phyloP scores from a whole-genome alignment of 2,113 vertebrate genomes.

The Varanus salvator region DNA sequence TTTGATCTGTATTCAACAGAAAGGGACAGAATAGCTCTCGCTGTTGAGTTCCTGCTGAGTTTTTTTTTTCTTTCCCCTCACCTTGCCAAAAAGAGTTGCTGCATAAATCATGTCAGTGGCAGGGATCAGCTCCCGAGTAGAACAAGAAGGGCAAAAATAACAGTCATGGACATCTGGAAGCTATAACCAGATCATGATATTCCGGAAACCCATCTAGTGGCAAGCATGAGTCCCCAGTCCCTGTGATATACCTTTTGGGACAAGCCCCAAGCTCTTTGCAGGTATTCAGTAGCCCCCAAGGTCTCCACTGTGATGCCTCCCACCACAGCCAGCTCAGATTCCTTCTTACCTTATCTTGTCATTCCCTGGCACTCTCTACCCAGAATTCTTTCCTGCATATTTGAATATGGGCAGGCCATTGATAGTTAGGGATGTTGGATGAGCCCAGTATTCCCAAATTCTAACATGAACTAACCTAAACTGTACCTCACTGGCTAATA shows the following conservation, averaged over 20 bases:
- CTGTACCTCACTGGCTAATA: background rate
- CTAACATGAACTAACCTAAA: background rate
- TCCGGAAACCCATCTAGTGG: background rate
- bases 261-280: background rate
- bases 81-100: background rate
- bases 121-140: background rate
- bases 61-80: background rate
- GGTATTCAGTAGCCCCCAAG: background rate
- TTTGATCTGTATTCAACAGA: slow-evolving; percentile 14
- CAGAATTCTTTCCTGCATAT: background rate
- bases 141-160: slow-evolving; percentile 22
- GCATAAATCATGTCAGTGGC: accelerated
- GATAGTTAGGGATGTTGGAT: background rate
- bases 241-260: accelerated
- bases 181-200: background rate
- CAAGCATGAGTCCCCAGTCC: background rate
- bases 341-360: background rate
- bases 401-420: background rate
- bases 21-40: background rate
- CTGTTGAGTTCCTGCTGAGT: background rate
- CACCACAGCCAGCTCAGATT: background rate
- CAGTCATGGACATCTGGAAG: slow-evolving; percentile 21
- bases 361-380: background rate
- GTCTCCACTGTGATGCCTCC: background rate
- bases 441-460: background rate